A percentile compares a stretch with the other conserved stretches of the same genome.
Conservation (phyloP, 2,888 invertebrate species). For the Scrobipalpa atriplicella region DNA sequence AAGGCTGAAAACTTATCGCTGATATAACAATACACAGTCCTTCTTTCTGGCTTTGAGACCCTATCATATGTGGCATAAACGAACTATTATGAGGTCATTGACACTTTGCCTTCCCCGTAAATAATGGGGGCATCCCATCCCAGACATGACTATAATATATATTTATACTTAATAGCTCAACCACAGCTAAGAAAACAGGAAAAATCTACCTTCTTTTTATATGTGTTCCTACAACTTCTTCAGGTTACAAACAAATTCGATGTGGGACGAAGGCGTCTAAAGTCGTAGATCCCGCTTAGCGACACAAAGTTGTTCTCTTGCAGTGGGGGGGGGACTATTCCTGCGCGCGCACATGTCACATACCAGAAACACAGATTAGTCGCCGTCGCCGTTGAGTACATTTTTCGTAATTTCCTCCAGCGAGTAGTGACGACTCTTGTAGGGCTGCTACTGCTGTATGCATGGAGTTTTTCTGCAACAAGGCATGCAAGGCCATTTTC, state of each 20-base stretch:
- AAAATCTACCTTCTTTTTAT: not conserved
- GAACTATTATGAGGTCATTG: no score
- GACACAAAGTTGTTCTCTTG: constrained; percentile 9
- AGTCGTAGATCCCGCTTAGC: constrained; percentile 19
- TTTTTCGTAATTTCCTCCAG: constrained; percentile 58
- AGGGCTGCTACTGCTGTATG: not conserved
- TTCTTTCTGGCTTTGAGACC: no score
- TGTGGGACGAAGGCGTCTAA: constrained; percentile 11
- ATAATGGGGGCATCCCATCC: no score
- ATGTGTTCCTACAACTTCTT: not conserved
- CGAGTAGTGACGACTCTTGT: constrained; percentile 7
- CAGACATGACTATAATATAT: no score
- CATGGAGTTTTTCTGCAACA: no score
- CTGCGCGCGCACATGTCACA: constrained; percentile 28
- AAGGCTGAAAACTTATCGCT: no score
- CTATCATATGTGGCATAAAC: no score
- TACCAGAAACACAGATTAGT: constrained; percentile 50
- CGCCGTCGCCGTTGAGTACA: constrained; percentile 46
- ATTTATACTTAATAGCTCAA: no score
- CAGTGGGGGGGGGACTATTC: not conserved
- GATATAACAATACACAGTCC: no score
- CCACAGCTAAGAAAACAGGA: not conserved
- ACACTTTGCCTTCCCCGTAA: no score
- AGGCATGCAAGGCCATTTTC: no score
- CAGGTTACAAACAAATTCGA: not conserved